Conservation (phyloP, 2,113 vertebrate genomes). For the Tragulus kanchil region DNA sequence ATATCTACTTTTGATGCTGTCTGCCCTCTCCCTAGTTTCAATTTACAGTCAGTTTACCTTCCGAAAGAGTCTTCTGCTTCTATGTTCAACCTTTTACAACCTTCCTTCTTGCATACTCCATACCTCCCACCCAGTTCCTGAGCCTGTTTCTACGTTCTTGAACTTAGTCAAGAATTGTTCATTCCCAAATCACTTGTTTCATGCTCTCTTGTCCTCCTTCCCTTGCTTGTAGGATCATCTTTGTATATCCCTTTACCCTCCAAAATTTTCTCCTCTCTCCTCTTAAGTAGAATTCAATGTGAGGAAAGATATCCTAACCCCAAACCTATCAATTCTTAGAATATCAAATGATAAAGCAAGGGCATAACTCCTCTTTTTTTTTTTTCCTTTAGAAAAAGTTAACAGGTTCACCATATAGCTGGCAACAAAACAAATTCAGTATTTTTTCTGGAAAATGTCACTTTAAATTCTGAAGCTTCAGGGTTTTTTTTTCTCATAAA, state of each 20-base stretch:
- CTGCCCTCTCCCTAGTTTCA: not conserved
- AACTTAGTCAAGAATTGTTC: not conserved
- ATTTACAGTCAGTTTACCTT: not conserved
- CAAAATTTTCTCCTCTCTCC: not conserved
- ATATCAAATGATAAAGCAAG: not conserved
- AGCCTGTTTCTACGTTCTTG: not conserved
- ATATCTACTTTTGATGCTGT: not conserved
- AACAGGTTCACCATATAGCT: not conserved
- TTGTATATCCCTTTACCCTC: not conserved
- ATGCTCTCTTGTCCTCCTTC: not conserved
- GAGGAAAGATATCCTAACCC: not conserved
- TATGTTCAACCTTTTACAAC: not conserved
- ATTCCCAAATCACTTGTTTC: not conserved
- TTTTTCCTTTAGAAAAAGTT: not conserved
- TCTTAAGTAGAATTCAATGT: not conserved
- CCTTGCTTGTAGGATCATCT: not conserved
- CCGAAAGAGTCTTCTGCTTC: not conserved
- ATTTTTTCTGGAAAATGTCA: constrained; percentile 15
- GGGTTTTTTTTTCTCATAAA: not conserved
- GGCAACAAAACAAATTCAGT: not conserved
- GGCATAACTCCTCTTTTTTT: not conserved
- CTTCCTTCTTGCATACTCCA: not conserved
- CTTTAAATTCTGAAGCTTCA: not conserved
- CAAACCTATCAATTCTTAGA: not conserved
- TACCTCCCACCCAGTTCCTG: not conserved